phyloP scores from a whole-genome alignment of 2,888 invertebrate species.

The Hirtodrosophila confusa region DNA sequence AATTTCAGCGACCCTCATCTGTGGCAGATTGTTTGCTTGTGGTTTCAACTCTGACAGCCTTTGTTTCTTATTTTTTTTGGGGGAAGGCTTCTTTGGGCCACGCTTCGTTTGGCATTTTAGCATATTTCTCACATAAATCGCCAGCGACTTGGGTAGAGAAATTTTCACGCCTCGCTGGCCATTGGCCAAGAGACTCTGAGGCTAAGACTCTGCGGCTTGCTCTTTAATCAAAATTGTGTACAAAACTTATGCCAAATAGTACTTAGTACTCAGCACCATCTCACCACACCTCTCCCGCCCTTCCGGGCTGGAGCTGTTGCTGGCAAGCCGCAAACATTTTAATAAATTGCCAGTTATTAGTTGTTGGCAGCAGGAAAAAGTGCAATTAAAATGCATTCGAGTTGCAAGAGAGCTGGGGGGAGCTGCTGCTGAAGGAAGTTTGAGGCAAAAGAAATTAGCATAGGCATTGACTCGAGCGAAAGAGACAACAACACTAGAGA shows the following conservation, averaged over 20 bases:
- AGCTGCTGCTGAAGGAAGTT: constrained; percentile 46
- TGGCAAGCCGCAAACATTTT: constrained; percentile 70
- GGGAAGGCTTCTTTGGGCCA: constrained; percentile 23
- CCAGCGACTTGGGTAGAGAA: constrained; percentile 72
- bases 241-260: constrained; percentile 53
- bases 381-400: constrained; percentile 76
- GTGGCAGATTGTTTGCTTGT: constrained; percentile 43
- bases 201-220: constrained; percentile 26
- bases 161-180: constrained; percentile 72
- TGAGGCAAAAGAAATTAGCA: constrained; percentile 67
- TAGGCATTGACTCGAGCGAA: constrained; percentile 53
- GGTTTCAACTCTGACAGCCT: constrained; percentile 40
- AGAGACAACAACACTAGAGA: constrained; percentile 30
- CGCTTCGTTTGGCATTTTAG: constrained; percentile 73
- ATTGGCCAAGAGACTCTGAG: constrained; percentile 44
- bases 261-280: constrained; percentile 18
- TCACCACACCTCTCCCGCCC: neutral
- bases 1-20: constrained; percentile 43
- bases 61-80: constrained; percentile 16
- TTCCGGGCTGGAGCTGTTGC: constrained; percentile 2
- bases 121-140: constrained; percentile 79
- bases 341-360: constrained; percentile 76
- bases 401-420: constrained; percentile 1
- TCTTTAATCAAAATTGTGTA: constrained; percentile 57
- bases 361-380: constrained; percentile 69